A percentile compares a stretch with the other conserved stretches of the same genome.
Evolutionary conservation across 2,888 invertebrate species (phyloP).

Genomic region (Oxyteleia sp.): DNA sequence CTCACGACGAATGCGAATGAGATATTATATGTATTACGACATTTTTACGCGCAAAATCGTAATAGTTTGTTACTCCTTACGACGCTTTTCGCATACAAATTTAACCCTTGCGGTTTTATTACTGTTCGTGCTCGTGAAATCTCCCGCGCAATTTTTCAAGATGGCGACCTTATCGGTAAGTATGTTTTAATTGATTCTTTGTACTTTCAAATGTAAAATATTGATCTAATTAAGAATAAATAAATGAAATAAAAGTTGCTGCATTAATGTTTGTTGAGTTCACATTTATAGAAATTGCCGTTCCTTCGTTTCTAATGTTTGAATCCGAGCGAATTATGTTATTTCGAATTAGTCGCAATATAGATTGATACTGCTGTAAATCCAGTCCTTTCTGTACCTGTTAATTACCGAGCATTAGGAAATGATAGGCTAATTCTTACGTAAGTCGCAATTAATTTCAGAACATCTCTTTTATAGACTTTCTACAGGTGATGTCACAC

Average conservation of each 20-base stretch:
- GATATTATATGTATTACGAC: conserved; percentile 64
- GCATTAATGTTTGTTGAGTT: no score
- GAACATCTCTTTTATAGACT: conserved; percentile 66
- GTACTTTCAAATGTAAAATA: background rate
- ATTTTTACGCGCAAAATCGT: conserved; percentile 43
- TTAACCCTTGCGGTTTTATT: conserved; percentile 37
- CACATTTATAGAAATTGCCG: no score
- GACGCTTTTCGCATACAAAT: conserved; percentile 41
- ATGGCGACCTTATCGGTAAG: no score
- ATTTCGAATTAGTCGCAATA: conserved; percentile 23
- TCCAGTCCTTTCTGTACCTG: conserved; percentile 34
- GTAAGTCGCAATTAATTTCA: conserved; percentile 57
- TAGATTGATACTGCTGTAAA: conserved; percentile 27
- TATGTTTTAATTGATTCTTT: no score
- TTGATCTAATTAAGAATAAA: no score
- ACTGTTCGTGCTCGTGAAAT: background rate
- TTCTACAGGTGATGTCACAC: conserved; percentile 64
- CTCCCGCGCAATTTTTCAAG: no score
- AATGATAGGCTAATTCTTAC: conserved; percentile 60
- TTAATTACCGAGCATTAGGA: conserved; percentile 60
- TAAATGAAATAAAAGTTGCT: no score
- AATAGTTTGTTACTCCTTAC: conserved; percentile 56
- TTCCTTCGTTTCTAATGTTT: no score
- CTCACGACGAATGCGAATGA: conserved; percentile 66
- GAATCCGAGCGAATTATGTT: no score